Base-by-base conservation (phyloP, 2,888 invertebrate species). In the Trypoxylon attenuatum region DNA sequence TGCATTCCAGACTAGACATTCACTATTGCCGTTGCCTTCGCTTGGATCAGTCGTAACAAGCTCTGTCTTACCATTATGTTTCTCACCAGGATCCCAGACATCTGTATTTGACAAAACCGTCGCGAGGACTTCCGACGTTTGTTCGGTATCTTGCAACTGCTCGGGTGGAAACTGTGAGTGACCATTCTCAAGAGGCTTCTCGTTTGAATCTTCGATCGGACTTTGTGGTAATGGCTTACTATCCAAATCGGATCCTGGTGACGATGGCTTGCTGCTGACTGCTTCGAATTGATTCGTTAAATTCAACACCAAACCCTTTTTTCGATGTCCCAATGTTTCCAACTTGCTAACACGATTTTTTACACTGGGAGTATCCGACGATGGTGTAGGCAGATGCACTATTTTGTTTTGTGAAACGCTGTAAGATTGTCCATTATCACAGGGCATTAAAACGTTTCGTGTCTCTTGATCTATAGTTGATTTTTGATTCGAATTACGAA, bases 341-440 rank as follows among this genome's bases (percentile, higher is more conserved):
- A 94, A 89, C 83, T 93, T 94, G 83, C 90, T 91, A 38, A 94
- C 92, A 76, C 93, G 90, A 76, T 92, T 92, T 77, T 92, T 92
- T 69, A 83, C 86, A 73, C 71, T 85, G 15, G 76, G 72, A 39
- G 66, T 85, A 80, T 71, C 80, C 8, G 76, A 78, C 53, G 89
- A 89, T 67, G 91, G 90, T 72, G 91, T 91, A 73, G 94, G 93
- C 72, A 96, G 89, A 79, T 95, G 92, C 68, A 96, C 92, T 79
- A 96, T 95, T 89, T 95, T 94, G 87, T 96, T 96, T 78, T 95
- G 96, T 43, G 96, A 96, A 22, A 96, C 96, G 85, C 95, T 95
- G 87, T 96, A 96, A 74, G 93, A 93, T 78, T 93, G 91, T 29
- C 96, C 96, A 86, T 94, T 94, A 79, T 93, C 94, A 84, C 94